A percentile compares a stretch with the other conserved stretches of the same genome.
Conservation (phyloP, 2,888 invertebrate species). For the Notodonta ziczac region DNA sequence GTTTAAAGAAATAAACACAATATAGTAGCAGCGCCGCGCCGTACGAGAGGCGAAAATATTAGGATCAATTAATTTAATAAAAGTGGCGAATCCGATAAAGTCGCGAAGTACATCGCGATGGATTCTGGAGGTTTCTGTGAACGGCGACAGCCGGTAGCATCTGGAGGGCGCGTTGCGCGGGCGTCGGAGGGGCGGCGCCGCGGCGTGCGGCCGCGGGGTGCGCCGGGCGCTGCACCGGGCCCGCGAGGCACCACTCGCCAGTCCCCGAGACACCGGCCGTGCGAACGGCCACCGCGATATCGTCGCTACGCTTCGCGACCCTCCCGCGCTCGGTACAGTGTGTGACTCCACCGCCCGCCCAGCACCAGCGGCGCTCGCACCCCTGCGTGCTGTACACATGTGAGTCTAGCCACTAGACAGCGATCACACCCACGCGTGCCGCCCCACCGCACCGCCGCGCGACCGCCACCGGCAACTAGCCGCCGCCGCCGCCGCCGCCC, state of each 20-base stretch:
- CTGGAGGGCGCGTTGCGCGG: slow-evolving; percentile 74
- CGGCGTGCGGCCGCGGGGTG: slow-evolving; percentile 62
- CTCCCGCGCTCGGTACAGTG: slow-evolving; percentile 56
- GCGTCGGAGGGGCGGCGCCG: slow-evolving; percentile 52
- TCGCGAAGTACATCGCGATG: slow-evolving; percentile 19
- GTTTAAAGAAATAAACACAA: not conserved
- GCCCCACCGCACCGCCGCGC: slow-evolving; percentile 19
- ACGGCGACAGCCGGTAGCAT: slow-evolving; percentile 55
- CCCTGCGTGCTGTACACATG: slow-evolving; percentile 67
- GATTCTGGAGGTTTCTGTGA: slow-evolving; percentile 64
- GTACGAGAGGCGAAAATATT: not conserved
- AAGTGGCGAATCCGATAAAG: slow-evolving; percentile 11
- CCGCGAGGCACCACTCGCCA: slow-evolving; percentile 66
- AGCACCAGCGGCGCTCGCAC: slow-evolving; percentile 65
- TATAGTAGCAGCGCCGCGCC: not conserved
- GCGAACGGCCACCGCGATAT: slow-evolving; percentile 79
- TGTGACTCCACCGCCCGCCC: slow-evolving; percentile 64
- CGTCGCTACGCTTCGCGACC: slow-evolving; percentile 43
- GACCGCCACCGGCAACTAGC: slow-evolving; percentile 30
- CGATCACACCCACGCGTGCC: slow-evolving; percentile 23
- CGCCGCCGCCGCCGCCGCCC: slow-evolving; percentile 17
- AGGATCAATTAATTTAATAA: not conserved
- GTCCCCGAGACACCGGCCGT: slow-evolving; percentile 83
- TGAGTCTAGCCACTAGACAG: slow-evolving; percentile 62
- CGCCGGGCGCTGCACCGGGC: slow-evolving; percentile 69